phyloP scores from a whole-genome alignment of 1,140 invertebrate species.

The Apis dorsata region DNA sequence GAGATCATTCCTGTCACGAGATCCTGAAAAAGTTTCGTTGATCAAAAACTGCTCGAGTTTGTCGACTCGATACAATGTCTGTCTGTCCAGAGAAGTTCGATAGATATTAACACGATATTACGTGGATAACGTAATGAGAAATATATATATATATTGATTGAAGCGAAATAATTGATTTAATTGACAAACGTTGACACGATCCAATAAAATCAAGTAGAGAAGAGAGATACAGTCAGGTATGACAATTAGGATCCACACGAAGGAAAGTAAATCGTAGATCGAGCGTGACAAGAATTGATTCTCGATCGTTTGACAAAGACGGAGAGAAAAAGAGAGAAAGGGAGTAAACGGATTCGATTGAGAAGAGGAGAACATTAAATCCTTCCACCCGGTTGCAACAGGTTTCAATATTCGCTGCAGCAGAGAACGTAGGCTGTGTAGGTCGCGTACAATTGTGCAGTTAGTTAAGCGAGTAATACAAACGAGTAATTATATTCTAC shows the following conservation, averaged over 20 bases:
- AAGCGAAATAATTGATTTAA: too few species aligned
- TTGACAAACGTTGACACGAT: not conserved
- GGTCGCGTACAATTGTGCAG: constrained; percentile 19
- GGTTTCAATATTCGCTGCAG: constrained; percentile 33
- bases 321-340: constrained; percentile 3
- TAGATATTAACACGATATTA: too few species aligned
- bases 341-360: constrained; percentile 15
- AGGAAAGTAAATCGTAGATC: not conserved
- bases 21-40: too few species aligned
- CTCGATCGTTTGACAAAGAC: not conserved
- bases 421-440: not conserved
- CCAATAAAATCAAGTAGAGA: not conserved
- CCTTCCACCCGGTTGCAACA: constrained; percentile 32
- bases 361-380: not conserved
- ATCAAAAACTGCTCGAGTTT: too few species aligned
- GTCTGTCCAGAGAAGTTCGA: too few species aligned
- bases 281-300: not conserved
- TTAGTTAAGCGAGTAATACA: constrained; percentile 4
- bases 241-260: too few species aligned
- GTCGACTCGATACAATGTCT: too few species aligned
- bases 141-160: too few species aligned
- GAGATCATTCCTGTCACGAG: too few species aligned
- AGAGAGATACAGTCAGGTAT: not conserved
- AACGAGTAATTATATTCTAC: constrained; percentile 28
- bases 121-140: too few species aligned